These are phyloP conservation scores for Lithodes maja DNA, from an alignment of 2,888 invertebrate species.

Conservation along the genomic window DNA sequence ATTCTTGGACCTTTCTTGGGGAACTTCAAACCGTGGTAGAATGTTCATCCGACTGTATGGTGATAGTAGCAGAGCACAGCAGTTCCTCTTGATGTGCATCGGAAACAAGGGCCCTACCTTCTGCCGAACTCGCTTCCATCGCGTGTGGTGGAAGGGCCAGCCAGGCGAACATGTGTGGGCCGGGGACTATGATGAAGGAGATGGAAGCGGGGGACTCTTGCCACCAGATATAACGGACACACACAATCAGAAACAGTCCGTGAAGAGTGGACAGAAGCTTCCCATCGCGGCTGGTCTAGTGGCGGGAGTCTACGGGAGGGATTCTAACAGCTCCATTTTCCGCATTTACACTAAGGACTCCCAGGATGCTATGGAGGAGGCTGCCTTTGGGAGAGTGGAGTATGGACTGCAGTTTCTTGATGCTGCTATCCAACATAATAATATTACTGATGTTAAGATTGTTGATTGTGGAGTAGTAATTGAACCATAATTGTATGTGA, in stretches of 20 bases:
- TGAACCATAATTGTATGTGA: constrained; percentile 13
- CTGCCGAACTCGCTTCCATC: constrained; percentile 36
- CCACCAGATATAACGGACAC: neutral
- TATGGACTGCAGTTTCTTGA: constrained; percentile 32
- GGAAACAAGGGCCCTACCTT: constrained; percentile 24
- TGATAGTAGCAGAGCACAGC: constrained; percentile 37
- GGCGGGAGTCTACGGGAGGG: constrained; percentile 40
- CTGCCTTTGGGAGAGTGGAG: constrained; percentile 51
- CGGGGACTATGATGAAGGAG: constrained; percentile 39
- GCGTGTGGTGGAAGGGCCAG: constrained; percentile 45
- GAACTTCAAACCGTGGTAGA: neutral
- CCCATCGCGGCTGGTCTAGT: constrained; percentile 40
- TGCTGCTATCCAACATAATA: neutral
- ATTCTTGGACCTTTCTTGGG: constrained; percentile 42
- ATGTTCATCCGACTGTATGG: constrained; percentile 45
- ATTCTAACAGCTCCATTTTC: constrained; percentile 30
- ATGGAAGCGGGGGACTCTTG: constrained; percentile 41
- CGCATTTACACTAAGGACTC: constrained; percentile 44
- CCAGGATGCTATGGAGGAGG: constrained; percentile 9
- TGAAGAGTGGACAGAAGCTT: neutral
- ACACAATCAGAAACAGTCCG: neutral
- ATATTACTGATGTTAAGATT: constrained; percentile 38
- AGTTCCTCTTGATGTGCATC: constrained; percentile 36
- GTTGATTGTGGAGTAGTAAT: constrained; percentile 46
- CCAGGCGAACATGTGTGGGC: constrained; percentile 45